phyloP scores from a whole-genome alignment of 2,888 invertebrate genomes.

The Azorinus chamasolen region DNA sequence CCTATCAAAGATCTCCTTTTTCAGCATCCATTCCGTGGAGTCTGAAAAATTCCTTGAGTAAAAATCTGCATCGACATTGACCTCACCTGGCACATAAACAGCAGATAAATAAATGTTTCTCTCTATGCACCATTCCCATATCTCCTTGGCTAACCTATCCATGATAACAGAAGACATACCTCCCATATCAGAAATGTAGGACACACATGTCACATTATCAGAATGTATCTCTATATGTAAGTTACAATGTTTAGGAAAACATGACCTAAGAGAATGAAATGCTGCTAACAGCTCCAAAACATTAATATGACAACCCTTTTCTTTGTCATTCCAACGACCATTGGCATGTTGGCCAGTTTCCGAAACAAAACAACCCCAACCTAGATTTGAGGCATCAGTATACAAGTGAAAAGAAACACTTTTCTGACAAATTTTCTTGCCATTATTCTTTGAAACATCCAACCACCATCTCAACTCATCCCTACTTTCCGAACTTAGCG shows the following conservation, averaged over 20 bases:
- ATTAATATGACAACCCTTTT: neutral
- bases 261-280: neutral
- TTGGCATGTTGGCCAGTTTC: neutral
- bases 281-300: slow-evolving; percentile 1
- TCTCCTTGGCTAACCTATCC: slow-evolving; percentile 1
- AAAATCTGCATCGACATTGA: slow-evolving; percentile 47
- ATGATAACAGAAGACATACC: slow-evolving; percentile 1
- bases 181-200: slow-evolving; percentile 13
- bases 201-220: slow-evolving; percentile 4
- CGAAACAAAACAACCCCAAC: slow-evolving; percentile 1
- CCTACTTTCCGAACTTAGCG: no score
- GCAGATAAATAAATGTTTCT: slow-evolving; percentile 4
- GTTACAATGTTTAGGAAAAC: neutral
- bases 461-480: no score
- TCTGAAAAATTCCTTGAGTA: slow-evolving; percentile 49
- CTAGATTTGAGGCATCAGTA: neutral
- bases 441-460: no score
- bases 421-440: no score
- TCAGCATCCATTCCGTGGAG: slow-evolving; percentile 54
- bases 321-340: neutral
- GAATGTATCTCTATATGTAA: slow-evolving; percentile 7
- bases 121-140: slow-evolving; percentile 10
- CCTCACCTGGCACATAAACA: slow-evolving; percentile 12
- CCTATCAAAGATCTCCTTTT: slow-evolving; percentile 25
- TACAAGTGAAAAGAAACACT: slow-evolving; percentile 5